Evolutionary conservation across 2,113 vertebrate species (phyloP).

Genomic region (Phylloscopus whistleri): DNA sequence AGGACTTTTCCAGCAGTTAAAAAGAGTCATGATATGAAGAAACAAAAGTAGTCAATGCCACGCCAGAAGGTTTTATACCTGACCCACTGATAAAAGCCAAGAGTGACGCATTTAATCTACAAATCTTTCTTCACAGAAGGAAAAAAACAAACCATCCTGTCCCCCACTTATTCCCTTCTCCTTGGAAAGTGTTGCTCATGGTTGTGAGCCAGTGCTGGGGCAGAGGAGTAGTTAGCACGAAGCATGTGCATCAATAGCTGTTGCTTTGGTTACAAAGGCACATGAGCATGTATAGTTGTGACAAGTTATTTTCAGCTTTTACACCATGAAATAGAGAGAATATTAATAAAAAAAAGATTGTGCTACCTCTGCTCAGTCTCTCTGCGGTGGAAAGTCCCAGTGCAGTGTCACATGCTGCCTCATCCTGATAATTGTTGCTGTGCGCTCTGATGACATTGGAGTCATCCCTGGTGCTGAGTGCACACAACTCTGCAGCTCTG

Average conservation of each 20-base stretch:
- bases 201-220: background rate
- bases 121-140: background rate
- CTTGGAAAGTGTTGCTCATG: background rate
- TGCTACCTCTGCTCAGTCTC: slow-evolving; percentile 30
- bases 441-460: slow-evolving; percentile 2
- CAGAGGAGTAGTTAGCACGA: slow-evolving; percentile 30
- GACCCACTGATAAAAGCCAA: background rate
- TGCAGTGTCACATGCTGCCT: slow-evolving; percentile 12
- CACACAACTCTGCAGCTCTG: background rate
- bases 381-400: background rate
- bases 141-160: background rate
- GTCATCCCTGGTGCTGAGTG: background rate
- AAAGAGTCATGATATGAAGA: background rate
- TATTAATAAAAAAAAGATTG: slow-evolving; percentile 7
- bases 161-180: background rate
- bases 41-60: background rate
- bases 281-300: slow-evolving; percentile 5
- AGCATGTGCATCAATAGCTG: slow-evolving; percentile 40
- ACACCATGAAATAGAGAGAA: slow-evolving; percentile 32
- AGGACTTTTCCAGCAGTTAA: background rate
- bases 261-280: slow-evolving; percentile 64
- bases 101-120: background rate
- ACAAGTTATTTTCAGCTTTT: slow-evolving; percentile 61
- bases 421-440: background rate
- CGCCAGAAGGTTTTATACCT: background rate